phyloP scores from a whole-genome alignment of 2,113 vertebrate species.

The Semnopithecus entellus region DNA sequence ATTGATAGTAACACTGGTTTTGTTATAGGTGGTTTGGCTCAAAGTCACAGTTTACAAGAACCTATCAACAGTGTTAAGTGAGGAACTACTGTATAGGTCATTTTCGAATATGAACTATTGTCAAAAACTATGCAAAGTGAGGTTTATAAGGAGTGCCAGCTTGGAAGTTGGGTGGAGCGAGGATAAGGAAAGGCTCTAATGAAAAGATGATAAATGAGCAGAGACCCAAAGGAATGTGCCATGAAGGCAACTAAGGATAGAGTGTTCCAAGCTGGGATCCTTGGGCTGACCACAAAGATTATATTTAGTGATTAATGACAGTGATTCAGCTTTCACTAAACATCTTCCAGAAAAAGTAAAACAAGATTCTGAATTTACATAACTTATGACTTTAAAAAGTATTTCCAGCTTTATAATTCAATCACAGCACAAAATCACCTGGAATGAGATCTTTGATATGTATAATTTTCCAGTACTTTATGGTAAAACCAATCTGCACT shows the following conservation, averaged over 20 bases:
- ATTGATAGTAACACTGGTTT: not conserved
- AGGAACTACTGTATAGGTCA: not conserved
- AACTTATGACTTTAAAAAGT: not conserved
- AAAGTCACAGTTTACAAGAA: not conserved
- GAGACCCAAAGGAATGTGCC: not conserved
- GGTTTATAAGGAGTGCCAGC: not conserved
- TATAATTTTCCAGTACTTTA: not conserved
- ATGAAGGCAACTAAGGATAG: not conserved
- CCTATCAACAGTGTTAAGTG: not conserved
- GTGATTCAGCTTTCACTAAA: not conserved
- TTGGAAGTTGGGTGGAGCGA: not conserved
- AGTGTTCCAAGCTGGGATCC: not conserved
- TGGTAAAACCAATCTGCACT: not conserved
- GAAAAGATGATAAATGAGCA: not conserved
- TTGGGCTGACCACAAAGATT: not conserved
- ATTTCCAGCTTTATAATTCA: not conserved
- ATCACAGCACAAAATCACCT: not conserved
- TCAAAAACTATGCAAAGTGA: not conserved
- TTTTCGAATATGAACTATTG: not conserved
- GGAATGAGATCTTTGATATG: not conserved
- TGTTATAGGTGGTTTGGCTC: not conserved
- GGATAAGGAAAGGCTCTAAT: not conserved
- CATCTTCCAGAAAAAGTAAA: not conserved
- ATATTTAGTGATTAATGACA: not conserved
- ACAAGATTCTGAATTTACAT: not conserved